phyloP scores from a whole-genome alignment of 2,797 vertebrate genomes.

The Eulemur mongoz region DNA sequence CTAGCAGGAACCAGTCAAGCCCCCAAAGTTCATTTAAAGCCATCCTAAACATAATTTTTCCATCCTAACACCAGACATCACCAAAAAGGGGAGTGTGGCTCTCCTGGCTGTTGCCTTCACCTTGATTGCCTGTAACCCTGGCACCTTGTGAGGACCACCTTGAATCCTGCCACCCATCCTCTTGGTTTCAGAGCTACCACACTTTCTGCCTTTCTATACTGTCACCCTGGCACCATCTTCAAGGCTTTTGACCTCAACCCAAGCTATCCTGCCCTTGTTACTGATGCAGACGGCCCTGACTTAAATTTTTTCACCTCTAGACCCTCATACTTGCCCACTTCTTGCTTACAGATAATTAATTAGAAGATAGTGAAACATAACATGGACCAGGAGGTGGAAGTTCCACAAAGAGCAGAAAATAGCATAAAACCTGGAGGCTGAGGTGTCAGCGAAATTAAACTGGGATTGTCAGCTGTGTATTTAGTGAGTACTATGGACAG shows the following conservation, averaged over 20 bases:
- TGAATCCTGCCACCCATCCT: fast-evolving
- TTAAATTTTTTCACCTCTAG: not conserved
- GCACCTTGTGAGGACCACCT: fast-evolving
- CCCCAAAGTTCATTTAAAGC: not conserved
- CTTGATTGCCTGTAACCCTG: not conserved
- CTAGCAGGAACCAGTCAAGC: not conserved
- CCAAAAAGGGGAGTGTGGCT: not conserved
- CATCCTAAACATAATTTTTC: not conserved
- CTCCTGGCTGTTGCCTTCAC: fast-evolving
- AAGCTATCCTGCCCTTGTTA: not conserved
- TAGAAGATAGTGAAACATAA: not conserved
- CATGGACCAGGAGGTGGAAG: not conserved
- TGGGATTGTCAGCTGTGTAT: not conserved
- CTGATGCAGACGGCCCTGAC: not conserved
- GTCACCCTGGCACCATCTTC: not conserved
- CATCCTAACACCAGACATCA: not conserved
- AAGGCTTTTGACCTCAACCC: not conserved
- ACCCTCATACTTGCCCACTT: not conserved
- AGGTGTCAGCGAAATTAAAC: not conserved
- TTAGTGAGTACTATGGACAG: not conserved
- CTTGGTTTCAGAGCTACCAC: not conserved
- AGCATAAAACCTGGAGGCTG: not conserved
- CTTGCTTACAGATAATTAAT: not conserved
- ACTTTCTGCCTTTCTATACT: not conserved
- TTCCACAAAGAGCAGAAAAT: not conserved